These are phyloP conservation scores for Poeciliopsis retropinna DNA, from an alignment of 2,113 vertebrate species.

Conservation along the genomic window DNA sequence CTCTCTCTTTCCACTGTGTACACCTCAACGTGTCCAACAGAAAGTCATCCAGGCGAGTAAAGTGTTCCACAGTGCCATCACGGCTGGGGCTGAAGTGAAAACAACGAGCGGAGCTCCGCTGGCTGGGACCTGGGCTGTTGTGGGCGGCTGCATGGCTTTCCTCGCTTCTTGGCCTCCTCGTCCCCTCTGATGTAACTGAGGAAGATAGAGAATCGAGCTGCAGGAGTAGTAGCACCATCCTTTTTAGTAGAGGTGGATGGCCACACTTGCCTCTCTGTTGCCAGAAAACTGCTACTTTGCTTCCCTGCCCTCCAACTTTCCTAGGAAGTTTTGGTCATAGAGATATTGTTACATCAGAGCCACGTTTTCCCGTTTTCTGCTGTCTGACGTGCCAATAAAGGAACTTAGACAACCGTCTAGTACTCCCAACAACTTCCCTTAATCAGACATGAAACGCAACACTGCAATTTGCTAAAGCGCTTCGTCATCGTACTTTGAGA, in stretches of 20 bases:
- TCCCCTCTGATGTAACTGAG: conserved; percentile 67
- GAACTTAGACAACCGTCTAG: conserved; percentile 16
- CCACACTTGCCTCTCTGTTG: conserved; percentile 17
- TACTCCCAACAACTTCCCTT: conserved; percentile 6
- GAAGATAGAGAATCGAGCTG: conserved; percentile 12
- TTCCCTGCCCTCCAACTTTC: not conserved
- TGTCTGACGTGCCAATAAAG: conserved; percentile 28
- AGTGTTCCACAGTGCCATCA: conserved; percentile 60
- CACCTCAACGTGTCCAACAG: conserved; percentile 33
- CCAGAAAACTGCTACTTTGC: conserved; percentile 27
- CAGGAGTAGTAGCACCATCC: conserved; percentile 33
- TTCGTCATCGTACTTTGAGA: not conserved
- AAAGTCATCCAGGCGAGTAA: conserved; percentile 55
- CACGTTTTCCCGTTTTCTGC: conserved; percentile 29
- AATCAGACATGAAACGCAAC: conserved; percentile 7
- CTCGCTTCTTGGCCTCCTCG: conserved; percentile 50
- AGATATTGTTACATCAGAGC: conserved; percentile 56
- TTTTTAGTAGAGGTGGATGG: conserved; percentile 54
- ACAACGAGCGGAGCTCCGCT: conserved; percentile 54
- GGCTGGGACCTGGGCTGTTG: conserved; percentile 43
- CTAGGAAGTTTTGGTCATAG: conserved; percentile 39
- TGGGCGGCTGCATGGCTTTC: conserved; percentile 44
- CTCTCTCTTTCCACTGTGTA: conserved; percentile 64
- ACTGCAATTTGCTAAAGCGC: not conserved
- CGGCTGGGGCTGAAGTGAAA: conserved; percentile 56